Percentiles rank a stretch among this genome's conserved stretches.
phyloP scores from a whole-genome alignment of 2,797 vertebrate species.

The Notamacropus eugenii region DNA sequence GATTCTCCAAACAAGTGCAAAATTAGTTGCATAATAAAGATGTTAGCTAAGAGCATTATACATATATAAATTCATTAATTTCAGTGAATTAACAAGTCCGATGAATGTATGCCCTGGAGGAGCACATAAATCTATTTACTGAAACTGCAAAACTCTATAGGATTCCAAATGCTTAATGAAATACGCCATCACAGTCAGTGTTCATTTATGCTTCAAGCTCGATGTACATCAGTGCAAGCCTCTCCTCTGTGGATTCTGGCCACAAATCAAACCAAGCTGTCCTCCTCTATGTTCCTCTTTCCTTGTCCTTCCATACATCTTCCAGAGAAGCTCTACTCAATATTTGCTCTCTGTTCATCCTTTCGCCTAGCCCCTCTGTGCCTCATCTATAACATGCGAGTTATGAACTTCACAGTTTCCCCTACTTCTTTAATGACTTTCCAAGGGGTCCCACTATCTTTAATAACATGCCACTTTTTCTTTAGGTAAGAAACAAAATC shows the following conservation, averaged over 20 bases:
- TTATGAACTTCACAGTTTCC: neutral
- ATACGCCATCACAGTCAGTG: neutral
- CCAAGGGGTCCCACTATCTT: neutral
- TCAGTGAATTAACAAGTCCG: neutral
- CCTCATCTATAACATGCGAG: neutral
- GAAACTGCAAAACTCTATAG: neutral
- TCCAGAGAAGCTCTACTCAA: neutral
- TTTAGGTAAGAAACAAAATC: neutral
- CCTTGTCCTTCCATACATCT: neutral
- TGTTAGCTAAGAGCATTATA: neutral
- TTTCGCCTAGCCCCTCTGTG: neutral
- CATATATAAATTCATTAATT: slow-evolving; percentile 21
- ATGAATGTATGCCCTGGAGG: neutral
- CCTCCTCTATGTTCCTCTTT: neutral
- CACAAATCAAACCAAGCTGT: neutral
- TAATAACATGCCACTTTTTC: neutral
- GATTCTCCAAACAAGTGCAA: neutral
- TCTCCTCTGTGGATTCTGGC: neutral
- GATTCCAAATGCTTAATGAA: neutral
- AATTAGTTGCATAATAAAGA: neutral
- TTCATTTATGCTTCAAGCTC: neutral
- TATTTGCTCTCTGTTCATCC: neutral
- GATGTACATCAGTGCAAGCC: neutral
- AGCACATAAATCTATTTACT: neutral
- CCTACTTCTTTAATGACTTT: neutral